These are phyloP conservation scores for Griposia aprilina DNA, from an alignment of 2,888 invertebrate species.

Conservation along the genomic window DNA sequence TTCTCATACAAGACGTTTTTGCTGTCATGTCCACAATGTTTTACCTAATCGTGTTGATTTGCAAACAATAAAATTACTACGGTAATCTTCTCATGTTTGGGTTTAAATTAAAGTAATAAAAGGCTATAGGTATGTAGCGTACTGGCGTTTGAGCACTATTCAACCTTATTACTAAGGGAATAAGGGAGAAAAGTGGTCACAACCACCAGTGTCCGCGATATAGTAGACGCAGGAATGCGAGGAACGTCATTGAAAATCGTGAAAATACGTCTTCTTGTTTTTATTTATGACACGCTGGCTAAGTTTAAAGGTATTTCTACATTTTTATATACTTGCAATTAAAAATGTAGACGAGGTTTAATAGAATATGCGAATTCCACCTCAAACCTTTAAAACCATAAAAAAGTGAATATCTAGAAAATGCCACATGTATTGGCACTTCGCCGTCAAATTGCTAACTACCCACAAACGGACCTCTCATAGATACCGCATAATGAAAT, in stretches of 20 bases:
- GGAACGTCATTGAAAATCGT: neutral
- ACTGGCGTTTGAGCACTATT: neutral
- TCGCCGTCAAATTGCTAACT: no score
- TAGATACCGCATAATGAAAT: neutral
- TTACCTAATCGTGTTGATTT: constrained; percentile 54
- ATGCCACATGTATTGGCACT: no score
- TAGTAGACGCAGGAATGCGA: neutral
- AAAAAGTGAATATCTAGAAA: no score
- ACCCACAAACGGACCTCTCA: neutral
- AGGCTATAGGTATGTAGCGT: neutral
- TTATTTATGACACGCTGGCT: neutral
- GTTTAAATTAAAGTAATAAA: constrained; percentile 34
- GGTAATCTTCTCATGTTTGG: constrained; percentile 39
- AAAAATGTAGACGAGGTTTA: no score
- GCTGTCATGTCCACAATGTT: constrained; percentile 33
- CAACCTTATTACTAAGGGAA: neutral
- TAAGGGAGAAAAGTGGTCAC: neutral
- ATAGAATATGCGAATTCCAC: no score
- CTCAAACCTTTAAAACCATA: no score
- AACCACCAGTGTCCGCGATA: neutral
- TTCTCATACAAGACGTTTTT: constrained; percentile 40
- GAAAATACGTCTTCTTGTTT: constrained; percentile 1
- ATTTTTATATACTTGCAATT: no score
- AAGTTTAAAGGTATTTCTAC: no score
- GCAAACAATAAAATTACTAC: constrained; percentile 62